Percentiles rank a stretch among this genome's conserved stretches.
Evolutionary conservation across 2,113 vertebrate species (phyloP).

Genomic region (Bothrops jararaca): DNA sequence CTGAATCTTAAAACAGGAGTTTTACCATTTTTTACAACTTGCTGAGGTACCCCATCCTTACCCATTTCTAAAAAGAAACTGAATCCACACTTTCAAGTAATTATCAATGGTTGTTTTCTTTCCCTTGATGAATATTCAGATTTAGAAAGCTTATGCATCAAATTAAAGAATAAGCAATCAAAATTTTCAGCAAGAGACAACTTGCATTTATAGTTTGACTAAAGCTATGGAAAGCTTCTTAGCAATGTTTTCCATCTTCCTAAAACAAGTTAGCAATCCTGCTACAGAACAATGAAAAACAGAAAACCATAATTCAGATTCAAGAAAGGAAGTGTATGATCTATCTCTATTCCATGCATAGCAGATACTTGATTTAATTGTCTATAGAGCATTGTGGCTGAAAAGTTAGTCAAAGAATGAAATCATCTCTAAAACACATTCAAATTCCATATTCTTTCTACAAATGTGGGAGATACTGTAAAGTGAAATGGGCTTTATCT

Average conservation of each 20-base stretch:
- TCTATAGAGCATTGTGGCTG: background rate
- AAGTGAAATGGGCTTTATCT: background rate
- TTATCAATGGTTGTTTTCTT: background rate
- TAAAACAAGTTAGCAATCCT: background rate
- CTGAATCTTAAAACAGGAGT: background rate
- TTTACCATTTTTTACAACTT: background rate
- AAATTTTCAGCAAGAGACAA: background rate
- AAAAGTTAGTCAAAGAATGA: background rate
- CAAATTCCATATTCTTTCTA: background rate
- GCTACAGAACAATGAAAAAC: background rate
- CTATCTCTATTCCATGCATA: background rate
- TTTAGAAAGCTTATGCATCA: background rate
- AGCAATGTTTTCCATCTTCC: background rate
- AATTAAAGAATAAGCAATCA: background rate
- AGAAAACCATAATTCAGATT: background rate
- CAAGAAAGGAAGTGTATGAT: background rate
- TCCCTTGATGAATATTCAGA: background rate
- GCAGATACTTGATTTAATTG: accelerated
- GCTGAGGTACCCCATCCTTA: background rate
- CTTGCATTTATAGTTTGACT: background rate
- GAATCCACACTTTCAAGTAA: background rate
- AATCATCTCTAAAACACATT: background rate
- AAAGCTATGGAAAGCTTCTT: background rate
- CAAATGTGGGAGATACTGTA: background rate
- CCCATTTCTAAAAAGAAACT: background rate